Conservation (phyloP, 2,113 vertebrate species). For the Narcine bancroftii region DNA sequence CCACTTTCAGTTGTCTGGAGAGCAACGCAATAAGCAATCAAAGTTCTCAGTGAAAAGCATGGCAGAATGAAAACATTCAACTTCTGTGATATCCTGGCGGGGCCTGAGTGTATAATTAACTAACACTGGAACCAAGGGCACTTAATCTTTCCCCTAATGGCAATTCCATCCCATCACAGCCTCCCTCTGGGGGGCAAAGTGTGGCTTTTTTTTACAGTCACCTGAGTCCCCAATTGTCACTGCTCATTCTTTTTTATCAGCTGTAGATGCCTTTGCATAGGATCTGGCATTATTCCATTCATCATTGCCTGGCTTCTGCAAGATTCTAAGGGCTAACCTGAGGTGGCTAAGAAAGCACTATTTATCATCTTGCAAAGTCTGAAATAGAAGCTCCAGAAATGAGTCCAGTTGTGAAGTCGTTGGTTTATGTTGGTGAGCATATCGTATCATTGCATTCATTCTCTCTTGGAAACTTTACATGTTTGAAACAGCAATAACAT, state of each 20-base stretch:
- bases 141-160: constrained; percentile 87
- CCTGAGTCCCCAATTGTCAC: constrained; percentile 72
- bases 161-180: constrained; percentile 70
- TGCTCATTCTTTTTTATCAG: constrained; percentile 74
- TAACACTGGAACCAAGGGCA: constrained; percentile 69
- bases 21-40: constrained; percentile 91
- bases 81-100: constrained; percentile 59
- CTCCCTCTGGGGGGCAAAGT: constrained; percentile 67
- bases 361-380: constrained; percentile 58
- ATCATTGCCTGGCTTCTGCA: constrained; percentile 70
- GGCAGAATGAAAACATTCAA: constrained; percentile 69
- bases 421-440: neutral
- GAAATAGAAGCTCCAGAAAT: constrained; percentile 32
- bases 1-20: constrained; percentile 83
- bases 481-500: neutral
- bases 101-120: constrained; percentile 89
- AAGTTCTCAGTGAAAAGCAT: constrained; percentile 65
- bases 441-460: neutral
- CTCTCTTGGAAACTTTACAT: neutral
- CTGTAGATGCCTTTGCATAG: constrained; percentile 65
- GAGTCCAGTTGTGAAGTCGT: neutral
- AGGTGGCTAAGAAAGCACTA: constrained; percentile 54
- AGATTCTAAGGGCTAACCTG: constrained; percentile 68
- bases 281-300: constrained; percentile 69
- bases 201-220: constrained; percentile 71